A percentile compares a stretch with the other conserved stretches of the same genome.
These are phyloP conservation scores for Nautilus pompilius DNA, from an alignment of 1,140 invertebrate species.

Conservation along the genomic window DNA sequence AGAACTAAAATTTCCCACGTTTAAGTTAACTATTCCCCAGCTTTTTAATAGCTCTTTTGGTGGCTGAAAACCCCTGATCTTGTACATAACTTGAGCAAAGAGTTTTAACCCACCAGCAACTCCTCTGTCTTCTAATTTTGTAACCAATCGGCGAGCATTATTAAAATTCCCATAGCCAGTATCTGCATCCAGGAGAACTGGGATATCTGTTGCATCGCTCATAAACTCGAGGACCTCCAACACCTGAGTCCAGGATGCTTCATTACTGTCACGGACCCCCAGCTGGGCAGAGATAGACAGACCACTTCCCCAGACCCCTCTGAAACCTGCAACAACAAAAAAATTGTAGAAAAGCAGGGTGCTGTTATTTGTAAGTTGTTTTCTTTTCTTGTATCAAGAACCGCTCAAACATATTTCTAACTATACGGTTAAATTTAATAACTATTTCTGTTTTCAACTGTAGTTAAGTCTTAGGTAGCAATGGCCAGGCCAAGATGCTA, in stretches of 20 bases:
- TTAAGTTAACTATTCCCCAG: too few relatives aligned
- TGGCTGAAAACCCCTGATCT: too few relatives aligned
- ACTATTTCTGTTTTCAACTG: too few relatives aligned
- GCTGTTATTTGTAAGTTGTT: too few relatives aligned
- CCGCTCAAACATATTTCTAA: background rate
- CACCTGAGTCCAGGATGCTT: conserved; percentile 60
- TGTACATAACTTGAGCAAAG: too few relatives aligned
- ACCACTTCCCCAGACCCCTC: conserved; percentile 59
- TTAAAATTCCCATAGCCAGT: conserved; percentile 60
- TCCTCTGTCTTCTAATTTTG: conserved; percentile 56
- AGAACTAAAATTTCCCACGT: too few relatives aligned
- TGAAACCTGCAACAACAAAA: conserved; percentile 47
- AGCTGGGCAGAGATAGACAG: conserved; percentile 56
- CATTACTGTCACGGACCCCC: conserved; percentile 57
- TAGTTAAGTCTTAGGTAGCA: too few relatives aligned
- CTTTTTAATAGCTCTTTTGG: too few relatives aligned
- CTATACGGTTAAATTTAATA: background rate
- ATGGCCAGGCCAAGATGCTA: too few relatives aligned
- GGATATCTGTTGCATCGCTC: conserved; percentile 56
- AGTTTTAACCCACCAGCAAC: conserved; percentile 57
- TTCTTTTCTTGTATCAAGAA: too few relatives aligned
- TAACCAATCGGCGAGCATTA: conserved; percentile 56
- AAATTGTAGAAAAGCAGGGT: background rate
- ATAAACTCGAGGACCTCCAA: conserved; percentile 58
- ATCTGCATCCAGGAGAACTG: conserved; percentile 59